Evolutionary conservation across 2,888 invertebrate species (phyloP).

Genomic region (Cerastoderma edule): DNA sequence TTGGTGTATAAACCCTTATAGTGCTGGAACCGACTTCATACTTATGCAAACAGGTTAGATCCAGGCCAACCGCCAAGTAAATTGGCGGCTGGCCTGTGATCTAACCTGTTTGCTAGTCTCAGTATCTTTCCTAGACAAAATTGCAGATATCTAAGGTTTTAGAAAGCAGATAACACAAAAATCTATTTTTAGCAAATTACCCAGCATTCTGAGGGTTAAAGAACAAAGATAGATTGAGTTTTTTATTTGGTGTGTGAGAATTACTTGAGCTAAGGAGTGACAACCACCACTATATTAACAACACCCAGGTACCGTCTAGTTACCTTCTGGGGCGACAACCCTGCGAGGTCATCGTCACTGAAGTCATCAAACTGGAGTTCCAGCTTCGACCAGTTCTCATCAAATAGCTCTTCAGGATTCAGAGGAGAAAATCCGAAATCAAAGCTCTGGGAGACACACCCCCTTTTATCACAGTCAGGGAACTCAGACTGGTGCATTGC

Average conservation of each 20-base stretch:
- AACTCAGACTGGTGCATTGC: slow-evolving; percentile 43
- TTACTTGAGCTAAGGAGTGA: slow-evolving; percentile 3
- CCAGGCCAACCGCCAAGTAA: too few relatives aligned
- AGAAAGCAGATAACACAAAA: too few relatives aligned
- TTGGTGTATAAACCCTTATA: too few relatives aligned
- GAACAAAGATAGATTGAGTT: too few relatives aligned
- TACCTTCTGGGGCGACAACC: slow-evolving; percentile 11
- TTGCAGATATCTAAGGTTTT: too few relatives aligned
- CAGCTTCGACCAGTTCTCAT: slow-evolving; percentile 77
- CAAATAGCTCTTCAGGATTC: slow-evolving; percentile 76
- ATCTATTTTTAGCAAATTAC: too few relatives aligned
- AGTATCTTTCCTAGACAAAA: too few relatives aligned
- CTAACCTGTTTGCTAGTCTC: too few relatives aligned
- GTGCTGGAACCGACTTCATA: too few relatives aligned
- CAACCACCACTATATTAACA: slow-evolving; percentile 27
- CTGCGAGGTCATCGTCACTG: slow-evolving; percentile 64
- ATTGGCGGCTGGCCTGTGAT: too few relatives aligned
- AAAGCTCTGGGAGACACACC: slow-evolving; percentile 55
- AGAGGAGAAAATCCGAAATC: slow-evolving; percentile 62
- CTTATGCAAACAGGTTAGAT: too few relatives aligned
- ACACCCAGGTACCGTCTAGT: slow-evolving; percentile 18
- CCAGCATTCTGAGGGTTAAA: too few relatives aligned
- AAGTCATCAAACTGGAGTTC: slow-evolving; percentile 72
- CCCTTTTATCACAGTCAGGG: slow-evolving; percentile 36
- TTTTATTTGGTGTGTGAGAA: neutral